Evolutionary conservation across 2,797 vertebrate species (phyloP).

Genomic region (Dallia pectoralis): DNA sequence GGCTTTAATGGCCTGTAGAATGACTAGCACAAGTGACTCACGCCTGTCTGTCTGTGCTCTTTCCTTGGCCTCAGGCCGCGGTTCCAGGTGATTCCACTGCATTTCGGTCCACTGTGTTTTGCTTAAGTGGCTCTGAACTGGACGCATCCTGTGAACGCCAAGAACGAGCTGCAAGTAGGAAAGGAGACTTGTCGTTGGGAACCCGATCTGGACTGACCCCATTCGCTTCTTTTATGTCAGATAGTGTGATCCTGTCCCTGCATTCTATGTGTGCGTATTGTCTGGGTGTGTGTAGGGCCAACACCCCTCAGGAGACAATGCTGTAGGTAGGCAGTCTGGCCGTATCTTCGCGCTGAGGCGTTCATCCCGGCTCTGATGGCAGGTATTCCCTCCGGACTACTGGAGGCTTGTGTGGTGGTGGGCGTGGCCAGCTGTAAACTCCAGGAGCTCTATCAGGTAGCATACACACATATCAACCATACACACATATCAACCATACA

Average conservation of each 20-base stretch:
- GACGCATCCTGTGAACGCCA: background rate
- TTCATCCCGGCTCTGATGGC: constrained; percentile 64
- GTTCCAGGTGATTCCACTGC: background rate
- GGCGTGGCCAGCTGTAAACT: constrained; percentile 80
- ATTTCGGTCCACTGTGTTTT: background rate
- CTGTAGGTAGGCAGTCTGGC: background rate
- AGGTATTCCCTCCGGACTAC: constrained; percentile 83
- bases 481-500: no score
- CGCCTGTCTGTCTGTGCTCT: background rate
- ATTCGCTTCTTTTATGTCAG: background rate
- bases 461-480: no score
- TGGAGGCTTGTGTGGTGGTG: constrained; percentile 89
- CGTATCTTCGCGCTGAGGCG: constrained; percentile 17
- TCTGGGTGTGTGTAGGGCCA: background rate
- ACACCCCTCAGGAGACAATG: background rate
- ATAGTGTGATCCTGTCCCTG: background rate
- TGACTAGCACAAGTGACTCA: background rate
- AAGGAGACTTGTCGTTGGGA: background rate
- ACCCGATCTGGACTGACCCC: background rate
- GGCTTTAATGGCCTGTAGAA: background rate
- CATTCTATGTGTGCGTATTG: background rate
- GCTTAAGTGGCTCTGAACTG: background rate
- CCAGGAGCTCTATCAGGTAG: constrained; percentile 77
- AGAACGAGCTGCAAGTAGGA: background rate
- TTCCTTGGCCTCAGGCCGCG: background rate